A percentile compares a stretch with the other conserved stretches of the same genome.
phyloP scores from a whole-genome alignment of 2,888 invertebrate genomes.

The Caenorhabditis panamensis region DNA sequence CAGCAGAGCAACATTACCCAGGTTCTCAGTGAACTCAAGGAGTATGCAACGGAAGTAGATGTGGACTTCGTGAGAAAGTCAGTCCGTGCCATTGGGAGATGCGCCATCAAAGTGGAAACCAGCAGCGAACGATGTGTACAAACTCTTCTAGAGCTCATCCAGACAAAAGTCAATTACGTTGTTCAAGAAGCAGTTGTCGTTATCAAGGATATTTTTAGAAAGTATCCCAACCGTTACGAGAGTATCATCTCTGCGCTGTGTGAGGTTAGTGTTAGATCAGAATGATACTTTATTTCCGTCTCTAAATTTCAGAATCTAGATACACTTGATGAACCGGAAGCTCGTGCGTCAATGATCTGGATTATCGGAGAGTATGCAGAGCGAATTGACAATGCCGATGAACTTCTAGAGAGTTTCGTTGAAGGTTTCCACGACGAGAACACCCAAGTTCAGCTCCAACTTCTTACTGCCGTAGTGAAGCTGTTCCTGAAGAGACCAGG shows the following conservation, averaged over 20 bases:
- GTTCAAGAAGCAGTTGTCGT: slow-evolving; percentile 99
- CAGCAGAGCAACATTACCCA: slow-evolving; percentile 98
- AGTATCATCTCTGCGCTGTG: slow-evolving; percentile 99
- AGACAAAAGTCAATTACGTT: slow-evolving; percentile 99
- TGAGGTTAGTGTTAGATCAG: slow-evolving; percentile 84
- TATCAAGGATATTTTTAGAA: slow-evolving; percentile 88
- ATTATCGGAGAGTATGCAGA: slow-evolving; percentile 95
- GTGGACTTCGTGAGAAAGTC: slow-evolving; percentile 99
- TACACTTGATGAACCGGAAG: slow-evolving; percentile 97
- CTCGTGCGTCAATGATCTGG: slow-evolving; percentile 94
- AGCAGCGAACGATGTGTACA: slow-evolving; percentile 98
- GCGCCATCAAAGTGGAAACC: slow-evolving; percentile 93
- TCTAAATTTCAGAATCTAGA: slow-evolving; percentile 87
- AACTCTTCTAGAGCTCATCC: slow-evolving; percentile 95
- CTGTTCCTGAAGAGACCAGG: slow-evolving; percentile 97
- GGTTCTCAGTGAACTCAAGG: slow-evolving; percentile 96
- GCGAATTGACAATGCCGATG: slow-evolving; percentile 98
- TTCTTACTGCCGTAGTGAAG: slow-evolving; percentile 98
- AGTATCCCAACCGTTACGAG: slow-evolving; percentile 99
- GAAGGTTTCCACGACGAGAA: slow-evolving; percentile 98
- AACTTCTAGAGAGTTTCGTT: slow-evolving; percentile 95
- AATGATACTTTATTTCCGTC: too few species aligned
- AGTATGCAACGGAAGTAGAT: slow-evolving; percentile 98
- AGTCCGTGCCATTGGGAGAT: slow-evolving; percentile 96
- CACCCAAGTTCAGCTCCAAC: slow-evolving; percentile 93